Conservation (phyloP, 2,797 vertebrate genomes). For the Xiphophorus birchmanni region DNA sequence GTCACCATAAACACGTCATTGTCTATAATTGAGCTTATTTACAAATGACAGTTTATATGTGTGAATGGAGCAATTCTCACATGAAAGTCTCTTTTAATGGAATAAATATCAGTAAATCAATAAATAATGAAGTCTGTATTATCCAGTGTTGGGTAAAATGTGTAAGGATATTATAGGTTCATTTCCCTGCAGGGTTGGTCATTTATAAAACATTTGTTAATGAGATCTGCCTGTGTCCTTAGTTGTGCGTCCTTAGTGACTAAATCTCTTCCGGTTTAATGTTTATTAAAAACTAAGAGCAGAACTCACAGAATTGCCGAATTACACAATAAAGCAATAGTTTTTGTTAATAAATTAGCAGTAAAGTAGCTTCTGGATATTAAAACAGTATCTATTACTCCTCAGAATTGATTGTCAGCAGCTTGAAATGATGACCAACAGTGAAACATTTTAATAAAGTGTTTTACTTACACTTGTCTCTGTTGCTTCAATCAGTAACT, state of each 20-base stretch:
- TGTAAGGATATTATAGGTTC: background rate
- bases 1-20: slow-evolving; percentile 2
- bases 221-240: background rate
- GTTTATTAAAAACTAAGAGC: slow-evolving; percentile 25
- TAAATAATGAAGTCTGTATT: background rate
- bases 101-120: background rate
- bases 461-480: slow-evolving; percentile 41
- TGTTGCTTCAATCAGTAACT: background rate
- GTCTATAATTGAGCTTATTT: slow-evolving; percentile 2
- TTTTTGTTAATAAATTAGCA: no score
- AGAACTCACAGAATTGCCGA: background rate
- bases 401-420: background rate
- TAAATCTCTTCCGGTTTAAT: slow-evolving; percentile 18
- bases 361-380: background rate
- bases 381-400: background rate
- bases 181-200: background rate
- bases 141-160: background rate
- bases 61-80: background rate
- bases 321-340: background rate
- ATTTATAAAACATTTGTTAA: background rate
- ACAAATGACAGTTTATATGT: background rate
- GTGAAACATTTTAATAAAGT: background rate
- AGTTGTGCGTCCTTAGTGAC: background rate
- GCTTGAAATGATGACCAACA: background rate
- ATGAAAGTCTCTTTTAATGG: background rate